Base-by-base conservation (phyloP, 2,113 vertebrate genomes). In the Hyperoodon ampullatus region DNA sequence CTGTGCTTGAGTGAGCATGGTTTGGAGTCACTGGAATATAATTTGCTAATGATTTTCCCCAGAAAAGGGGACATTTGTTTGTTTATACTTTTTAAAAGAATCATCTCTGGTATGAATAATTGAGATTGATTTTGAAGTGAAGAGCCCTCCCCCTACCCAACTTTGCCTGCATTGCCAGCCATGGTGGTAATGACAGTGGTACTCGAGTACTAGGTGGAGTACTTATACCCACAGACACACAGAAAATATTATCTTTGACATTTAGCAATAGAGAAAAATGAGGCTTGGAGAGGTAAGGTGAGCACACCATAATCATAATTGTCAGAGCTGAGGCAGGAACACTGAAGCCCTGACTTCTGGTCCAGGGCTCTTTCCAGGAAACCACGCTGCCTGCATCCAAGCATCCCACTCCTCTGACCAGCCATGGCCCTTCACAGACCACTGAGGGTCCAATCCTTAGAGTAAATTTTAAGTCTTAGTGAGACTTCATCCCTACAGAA, bases 171-270 rank as follows among this genome's bases (percentile, higher is more conserved):
- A 13, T 44, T 44, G n/a, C 6, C 10, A 0, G 53, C 63, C 8
- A 0, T 6, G 68, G 2, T 2, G 6, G 9, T 11, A 4, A 11
- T 39, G 1, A 10, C 24, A 9, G 0, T 28, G 30, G 42, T 4
- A 0, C 44, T 42, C 0, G 1, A 19, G 19, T 28, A 30, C 47
- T 5, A 0, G 0, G 1, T 8, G 1, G 16, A 12, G 13, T 21
- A 42, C n/a, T 23, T n/a, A 35, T 2, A 53, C 55, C 16, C 26
- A 15, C 1, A 2, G 19, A 23, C 15, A 12, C 12, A 12, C 6
- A 1, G 9, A 33, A 71, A 4, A 15, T 1, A 1, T 5, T 47
- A 19, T 10, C 11, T 33, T 70, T 18, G 19, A 28, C 18, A 3
- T 12, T 8, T 39, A 50, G 7, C 26, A 8, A 33, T 15, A 5